These are phyloP conservation scores for Toxotes lorentzi DNA, from an alignment of 2,797 vertebrate species.

Conservation along the genomic window DNA sequence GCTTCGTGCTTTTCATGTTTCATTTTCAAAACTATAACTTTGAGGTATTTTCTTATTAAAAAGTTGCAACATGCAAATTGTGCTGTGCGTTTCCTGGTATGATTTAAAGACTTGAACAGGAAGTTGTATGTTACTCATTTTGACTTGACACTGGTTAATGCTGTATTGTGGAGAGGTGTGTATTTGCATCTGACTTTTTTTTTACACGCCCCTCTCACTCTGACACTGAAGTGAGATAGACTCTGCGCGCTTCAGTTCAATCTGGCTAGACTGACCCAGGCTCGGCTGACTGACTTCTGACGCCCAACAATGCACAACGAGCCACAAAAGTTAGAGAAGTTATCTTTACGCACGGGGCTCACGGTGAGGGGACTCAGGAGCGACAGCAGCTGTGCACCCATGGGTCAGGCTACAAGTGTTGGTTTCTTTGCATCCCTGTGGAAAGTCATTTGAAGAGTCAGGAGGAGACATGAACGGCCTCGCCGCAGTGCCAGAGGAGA, in stretches of 20 bases:
- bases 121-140: conserved; percentile 22
- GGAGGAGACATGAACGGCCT: conserved; percentile 61
- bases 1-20: too few species aligned
- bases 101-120: conserved; percentile 15
- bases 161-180: conserved; percentile 37
- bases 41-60: not conserved
- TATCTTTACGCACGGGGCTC: conserved; percentile 55
- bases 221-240: conserved; percentile 46
- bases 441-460: conserved; percentile 74
- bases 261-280: conserved; percentile 21
- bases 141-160: conserved; percentile 15
- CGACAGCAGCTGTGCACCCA: conserved; percentile 65
- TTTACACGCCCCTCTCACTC: conserved; percentile 63
- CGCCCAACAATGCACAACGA: conserved; percentile 55
- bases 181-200: conserved; percentile 36
- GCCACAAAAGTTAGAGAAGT: conserved; percentile 41
- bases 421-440: conserved; percentile 67
- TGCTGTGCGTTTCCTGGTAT: not conserved
- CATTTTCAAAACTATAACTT: not conserved
- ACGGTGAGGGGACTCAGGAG: conserved; percentile 52
- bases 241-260: conserved; percentile 52
- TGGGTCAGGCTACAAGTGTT: conserved; percentile 72
- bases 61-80: not conserved
- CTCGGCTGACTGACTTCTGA: conserved; percentile 38
- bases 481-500: conserved; percentile 55